These are phyloP conservation scores for Xiphophorus birchmanni DNA, from an alignment of 2,797 vertebrate species.

Conservation along the genomic window DNA sequence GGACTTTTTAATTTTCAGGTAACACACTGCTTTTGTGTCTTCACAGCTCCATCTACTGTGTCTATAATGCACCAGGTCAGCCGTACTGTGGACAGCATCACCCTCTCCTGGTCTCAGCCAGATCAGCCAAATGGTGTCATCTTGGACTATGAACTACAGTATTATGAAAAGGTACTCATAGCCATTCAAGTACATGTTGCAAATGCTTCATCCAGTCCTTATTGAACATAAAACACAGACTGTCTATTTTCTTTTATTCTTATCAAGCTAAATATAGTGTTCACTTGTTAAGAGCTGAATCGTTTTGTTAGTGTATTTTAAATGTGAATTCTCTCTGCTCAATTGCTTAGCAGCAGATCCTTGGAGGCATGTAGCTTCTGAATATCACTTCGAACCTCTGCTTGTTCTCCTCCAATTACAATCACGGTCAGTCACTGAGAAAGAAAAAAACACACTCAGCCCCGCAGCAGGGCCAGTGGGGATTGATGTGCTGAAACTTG, in stretches of 20 bases:
- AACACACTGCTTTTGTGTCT: constrained; percentile 55
- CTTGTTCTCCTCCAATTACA: constrained; percentile 72
- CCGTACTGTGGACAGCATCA: constrained; percentile 95
- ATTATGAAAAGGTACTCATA: constrained; percentile 92
- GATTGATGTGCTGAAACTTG: constrained; percentile 71
- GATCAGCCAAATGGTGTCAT: constrained; percentile 98
- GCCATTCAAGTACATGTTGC: background rate
- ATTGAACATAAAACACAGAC: constrained; percentile 7
- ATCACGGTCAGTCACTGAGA: constrained; percentile 73
- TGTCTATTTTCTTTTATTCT: constrained; percentile 6
- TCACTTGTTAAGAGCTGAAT: background rate
- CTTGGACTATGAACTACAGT: constrained; percentile 96
- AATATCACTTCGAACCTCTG: constrained; percentile 67
- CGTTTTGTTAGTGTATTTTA: constrained; percentile 29
- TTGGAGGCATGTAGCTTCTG: constrained; percentile 60
- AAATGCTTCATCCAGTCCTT: background rate
- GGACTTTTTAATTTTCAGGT: constrained; percentile 30
- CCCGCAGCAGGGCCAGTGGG: constrained; percentile 59
- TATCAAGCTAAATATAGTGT: constrained; percentile 17
- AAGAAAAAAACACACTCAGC: constrained; percentile 59
- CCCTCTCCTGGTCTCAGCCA: constrained; percentile 96
- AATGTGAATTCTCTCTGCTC: constrained; percentile 38
- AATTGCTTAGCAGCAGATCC: constrained; percentile 44
- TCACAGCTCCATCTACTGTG: constrained; percentile 91
- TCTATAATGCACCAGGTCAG: constrained; percentile 99